Conservation (phyloP, 2,113 vertebrate species). For the Thermophis baileyi region DNA sequence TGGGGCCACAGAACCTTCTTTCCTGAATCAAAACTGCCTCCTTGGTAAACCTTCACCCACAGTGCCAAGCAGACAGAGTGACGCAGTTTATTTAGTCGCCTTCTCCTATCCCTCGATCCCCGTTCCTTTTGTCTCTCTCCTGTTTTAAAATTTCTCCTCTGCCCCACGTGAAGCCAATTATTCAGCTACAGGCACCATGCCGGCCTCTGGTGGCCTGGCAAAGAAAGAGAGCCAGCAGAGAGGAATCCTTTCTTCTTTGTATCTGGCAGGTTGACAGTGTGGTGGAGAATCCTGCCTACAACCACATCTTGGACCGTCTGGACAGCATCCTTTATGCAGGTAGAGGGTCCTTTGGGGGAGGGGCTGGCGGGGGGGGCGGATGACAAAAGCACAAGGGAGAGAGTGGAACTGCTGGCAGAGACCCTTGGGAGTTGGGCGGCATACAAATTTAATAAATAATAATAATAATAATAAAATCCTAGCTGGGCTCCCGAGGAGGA, state of each 20-base stretch:
- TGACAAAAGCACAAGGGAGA: no score
- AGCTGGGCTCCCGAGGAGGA: background rate
- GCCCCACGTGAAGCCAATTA: background rate
- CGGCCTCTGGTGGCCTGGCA: background rate
- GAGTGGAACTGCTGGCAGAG: background rate
- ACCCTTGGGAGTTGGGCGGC: no score
- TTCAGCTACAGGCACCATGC: background rate
- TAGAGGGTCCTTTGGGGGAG: slow-evolving; percentile 32
- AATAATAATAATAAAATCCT: no score
- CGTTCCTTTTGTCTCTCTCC: background rate
- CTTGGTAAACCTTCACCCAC: background rate
- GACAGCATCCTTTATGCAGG: slow-evolving; percentile 78
- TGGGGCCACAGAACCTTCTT: background rate
- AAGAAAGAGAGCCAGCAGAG: background rate
- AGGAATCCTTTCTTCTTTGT: background rate
- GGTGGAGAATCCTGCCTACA: slow-evolving; percentile 73
- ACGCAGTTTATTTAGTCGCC: background rate
- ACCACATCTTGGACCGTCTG: slow-evolving; percentile 79
- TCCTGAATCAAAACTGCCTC: background rate
- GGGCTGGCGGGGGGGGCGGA: accelerated
- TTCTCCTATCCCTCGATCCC: background rate
- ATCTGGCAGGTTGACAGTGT: slow-evolving; percentile 73
- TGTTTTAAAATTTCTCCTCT: background rate
- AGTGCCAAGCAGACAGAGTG: background rate
- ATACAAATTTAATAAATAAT: no score